Evolutionary conservation across 2,113 vertebrate species (phyloP).

Genomic region (Tragulus kanchil): DNA sequence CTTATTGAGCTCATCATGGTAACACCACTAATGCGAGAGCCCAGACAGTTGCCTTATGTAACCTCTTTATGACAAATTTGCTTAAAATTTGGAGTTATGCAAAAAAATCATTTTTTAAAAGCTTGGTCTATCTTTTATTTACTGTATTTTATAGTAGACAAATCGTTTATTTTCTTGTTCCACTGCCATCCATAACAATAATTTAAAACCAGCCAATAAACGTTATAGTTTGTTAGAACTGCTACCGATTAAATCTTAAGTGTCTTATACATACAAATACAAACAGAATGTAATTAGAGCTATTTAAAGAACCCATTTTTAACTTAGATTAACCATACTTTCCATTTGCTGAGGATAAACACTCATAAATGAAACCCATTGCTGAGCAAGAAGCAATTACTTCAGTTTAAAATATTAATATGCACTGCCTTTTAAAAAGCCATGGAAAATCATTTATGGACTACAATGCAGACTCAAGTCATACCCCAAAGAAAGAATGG

Average conservation of each 20-base stretch:
- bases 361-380: constrained; percentile 91
- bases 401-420: constrained; percentile 94
- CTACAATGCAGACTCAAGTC: constrained; percentile 83
- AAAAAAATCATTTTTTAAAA: not conserved
- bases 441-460: constrained; percentile 90
- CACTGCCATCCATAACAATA: constrained; percentile 88
- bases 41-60: not conserved
- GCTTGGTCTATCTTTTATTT: constrained; percentile 86
- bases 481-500: constrained; percentile 84
- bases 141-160: constrained; percentile 81
- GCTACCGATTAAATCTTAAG: constrained; percentile 91
- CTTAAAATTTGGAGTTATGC: constrained; percentile 56
- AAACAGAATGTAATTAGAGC: constrained; percentile 92
- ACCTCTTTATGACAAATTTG: constrained; percentile 8
- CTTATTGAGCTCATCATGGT: constrained; percentile 29
- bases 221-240: constrained; percentile 91
- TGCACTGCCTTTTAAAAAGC: constrained; percentile 88
- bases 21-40: not conserved
- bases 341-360: constrained; percentile 91
- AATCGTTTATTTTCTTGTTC: constrained; percentile 87
- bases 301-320: constrained; percentile 92
- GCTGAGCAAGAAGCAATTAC: constrained; percentile 92
- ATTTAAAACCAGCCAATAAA: constrained; percentile 92
- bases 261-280: constrained; percentile 91
- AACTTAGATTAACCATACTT: constrained; percentile 92